Percentiles rank a stretch among this genome's conserved stretches.
Conservation (phyloP, 2,797 vertebrate species). For the Moxostoma hubbsi region DNA sequence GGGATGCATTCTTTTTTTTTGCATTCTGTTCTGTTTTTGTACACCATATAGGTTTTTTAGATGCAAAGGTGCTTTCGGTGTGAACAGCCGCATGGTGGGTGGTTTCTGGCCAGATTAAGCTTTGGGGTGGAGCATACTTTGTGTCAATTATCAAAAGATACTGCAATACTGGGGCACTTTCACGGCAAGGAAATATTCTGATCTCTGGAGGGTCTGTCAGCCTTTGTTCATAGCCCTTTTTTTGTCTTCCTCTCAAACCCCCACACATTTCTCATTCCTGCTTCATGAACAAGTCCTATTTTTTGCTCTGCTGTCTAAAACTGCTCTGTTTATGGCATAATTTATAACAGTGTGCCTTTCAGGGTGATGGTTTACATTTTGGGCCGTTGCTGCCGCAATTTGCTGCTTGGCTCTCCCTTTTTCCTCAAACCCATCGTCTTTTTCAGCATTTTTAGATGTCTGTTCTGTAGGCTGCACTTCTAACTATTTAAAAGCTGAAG, state of each 20-base stretch:
- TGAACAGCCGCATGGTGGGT: not conserved
- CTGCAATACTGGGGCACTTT: not conserved
- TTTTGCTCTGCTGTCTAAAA: slow-evolving; percentile 12
- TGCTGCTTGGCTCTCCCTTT: not conserved
- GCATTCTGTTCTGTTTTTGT: not conserved
- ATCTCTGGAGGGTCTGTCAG: slow-evolving; percentile 16
- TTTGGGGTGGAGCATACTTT: not conserved
- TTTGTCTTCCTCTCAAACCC: slow-evolving; percentile 28
- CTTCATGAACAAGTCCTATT: slow-evolving; percentile 32
- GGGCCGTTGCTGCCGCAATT: slow-evolving; percentile 4
- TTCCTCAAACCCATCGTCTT: not conserved
- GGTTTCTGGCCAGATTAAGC: not conserved
- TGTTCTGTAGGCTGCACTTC: slow-evolving; percentile 28
- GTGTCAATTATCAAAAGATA: not conserved
- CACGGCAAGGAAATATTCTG: too few relatives aligned
- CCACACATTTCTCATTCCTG: slow-evolving; percentile 30
- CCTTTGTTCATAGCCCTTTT: slow-evolving; percentile 17
- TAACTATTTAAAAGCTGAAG: slow-evolving; percentile 38
- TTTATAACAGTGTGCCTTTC: slow-evolving; percentile 30
- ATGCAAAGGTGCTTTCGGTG: not conserved
- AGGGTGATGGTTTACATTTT: slow-evolving; percentile 6
- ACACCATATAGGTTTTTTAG: too few relatives aligned
- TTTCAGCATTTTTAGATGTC: slow-evolving; percentile 1
- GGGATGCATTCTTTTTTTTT: not conserved
- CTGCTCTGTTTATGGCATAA: slow-evolving; percentile 18